Conservation (phyloP, 1,140 invertebrate species). For the Coptotermes formosanus region DNA sequence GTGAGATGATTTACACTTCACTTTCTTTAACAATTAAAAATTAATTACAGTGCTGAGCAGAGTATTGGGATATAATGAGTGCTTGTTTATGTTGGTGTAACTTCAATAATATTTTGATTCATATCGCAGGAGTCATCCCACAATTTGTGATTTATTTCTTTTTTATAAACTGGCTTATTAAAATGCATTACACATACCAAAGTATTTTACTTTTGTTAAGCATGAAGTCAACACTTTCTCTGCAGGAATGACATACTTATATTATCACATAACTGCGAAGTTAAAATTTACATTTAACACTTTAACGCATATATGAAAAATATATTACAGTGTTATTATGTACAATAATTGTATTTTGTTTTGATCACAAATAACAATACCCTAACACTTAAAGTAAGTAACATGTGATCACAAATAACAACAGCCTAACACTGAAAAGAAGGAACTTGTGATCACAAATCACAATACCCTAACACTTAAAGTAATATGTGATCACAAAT, state of each 20-base stretch:
- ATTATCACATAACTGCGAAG: neutral
- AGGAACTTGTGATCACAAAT: no score
- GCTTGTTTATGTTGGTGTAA: no score
- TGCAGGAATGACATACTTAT: neutral
- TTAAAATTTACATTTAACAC: neutral
- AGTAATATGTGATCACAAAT: no score
- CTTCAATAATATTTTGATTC: neutral
- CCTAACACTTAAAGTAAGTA: neutral
- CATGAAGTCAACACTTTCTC: neutral
- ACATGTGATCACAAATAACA: no score
- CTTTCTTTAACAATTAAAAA: neutral
- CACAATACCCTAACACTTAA: no score
- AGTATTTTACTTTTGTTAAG: neutral
- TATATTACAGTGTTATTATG: neutral
- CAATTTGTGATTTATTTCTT: neutral
- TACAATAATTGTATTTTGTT: neutral
- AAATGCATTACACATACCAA: neutral
- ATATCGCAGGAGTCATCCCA: neutral
- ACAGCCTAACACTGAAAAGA: no score
- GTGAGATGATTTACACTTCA: neutral
- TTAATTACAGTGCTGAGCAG: neutral
- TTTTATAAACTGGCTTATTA: neutral
- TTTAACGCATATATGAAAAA: neutral
- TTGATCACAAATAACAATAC: neutral
- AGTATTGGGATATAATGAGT: neutral